Percentiles rank a stretch among this genome's conserved stretches.
These are phyloP conservation scores for Samia ricini DNA, from an alignment of 1,140 invertebrate species.

Conservation along the genomic window DNA sequence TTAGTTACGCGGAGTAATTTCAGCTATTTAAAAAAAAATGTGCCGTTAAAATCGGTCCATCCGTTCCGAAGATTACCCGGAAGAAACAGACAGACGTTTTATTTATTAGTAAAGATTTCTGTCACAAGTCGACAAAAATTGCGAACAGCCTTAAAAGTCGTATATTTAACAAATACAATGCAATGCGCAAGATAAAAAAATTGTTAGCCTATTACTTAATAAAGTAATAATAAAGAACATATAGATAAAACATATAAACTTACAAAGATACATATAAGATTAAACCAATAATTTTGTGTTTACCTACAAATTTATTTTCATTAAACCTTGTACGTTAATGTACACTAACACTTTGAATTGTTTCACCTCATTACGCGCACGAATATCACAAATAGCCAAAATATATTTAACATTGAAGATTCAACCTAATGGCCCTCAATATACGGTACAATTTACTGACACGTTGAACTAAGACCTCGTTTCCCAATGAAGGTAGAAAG, in stretches of 20 bases:
- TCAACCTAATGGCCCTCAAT: conserved; percentile 14
- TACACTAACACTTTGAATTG: conserved; percentile 62
- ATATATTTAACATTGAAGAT: conserved; percentile 24
- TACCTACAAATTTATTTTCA: not conserved
- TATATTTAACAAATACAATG: no score
- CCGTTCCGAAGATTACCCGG: no score
- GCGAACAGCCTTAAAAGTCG: no score
- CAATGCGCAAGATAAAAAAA: no score
- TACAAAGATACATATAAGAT: not conserved
- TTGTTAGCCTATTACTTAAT: no score
- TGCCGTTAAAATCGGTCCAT: no score
- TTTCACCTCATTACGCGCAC: conserved; percentile 66
- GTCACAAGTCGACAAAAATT: no score
- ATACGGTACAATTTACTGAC: conserved; percentile 27
- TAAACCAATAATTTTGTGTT: not conserved
- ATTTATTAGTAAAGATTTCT: no score
- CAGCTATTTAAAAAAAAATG: no score
- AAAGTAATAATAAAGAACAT: no score
- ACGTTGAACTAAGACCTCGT: conserved; percentile 20
- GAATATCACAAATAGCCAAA: conserved; percentile 50
- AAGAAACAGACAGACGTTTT: no score
- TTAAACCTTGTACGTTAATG: conserved; percentile 21
- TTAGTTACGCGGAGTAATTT: no score
- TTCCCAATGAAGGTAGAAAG: conserved; percentile 39
- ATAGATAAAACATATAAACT: not conserved